Base-by-base conservation (phyloP, 2,888 invertebrate species). In the Agrypnus murinus region DNA sequence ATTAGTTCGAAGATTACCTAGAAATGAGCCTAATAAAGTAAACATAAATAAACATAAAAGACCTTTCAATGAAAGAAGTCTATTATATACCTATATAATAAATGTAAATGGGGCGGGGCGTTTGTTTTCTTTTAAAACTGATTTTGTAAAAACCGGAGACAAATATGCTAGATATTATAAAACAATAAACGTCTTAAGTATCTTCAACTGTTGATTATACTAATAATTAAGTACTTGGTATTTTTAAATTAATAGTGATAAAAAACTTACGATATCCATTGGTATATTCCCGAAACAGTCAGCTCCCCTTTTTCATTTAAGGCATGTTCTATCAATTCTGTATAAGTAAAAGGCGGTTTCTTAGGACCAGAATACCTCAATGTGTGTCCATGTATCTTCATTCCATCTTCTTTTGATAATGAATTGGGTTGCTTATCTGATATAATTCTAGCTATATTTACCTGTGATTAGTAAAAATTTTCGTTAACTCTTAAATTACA, bases 271-370 rank as follows among this genome's bases (percentile, higher is more conserved):
- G 95, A 95, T 81, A 96, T 96, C 96, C 96, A 96, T 80, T 94
- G 93, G 85, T 96, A 96, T 78, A 96, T 96, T 64, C 94, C 96
- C 5, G 95, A 95, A 36, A 96, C 96, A 0, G 96, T 96, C 74
- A 96, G 86, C 86, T 95, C 94, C 64, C 95, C 94, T 81, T 92
- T 93, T 84, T 96, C 96, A 77, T 92, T 90, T 72, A 96, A 86
- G 48, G 96, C 96, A 80, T 94, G 91, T 85, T 96, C 95, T 78
- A 96, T 96, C 78, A 96, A 88, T 85, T 96, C 96, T 1, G 96
- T 96, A 81, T 96, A 96, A 0, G 96, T 96, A 82, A 94, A 95
- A 0, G 95, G 95, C 15, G 96, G 96, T 81, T 96, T 96, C 82
- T 91, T 92, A 59, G 89, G 89, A 71, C 89, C 90, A 46, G 81